Evolutionary conservation across 2,888 invertebrate species (phyloP).

Genomic region (Drosophila mimica): DNA sequence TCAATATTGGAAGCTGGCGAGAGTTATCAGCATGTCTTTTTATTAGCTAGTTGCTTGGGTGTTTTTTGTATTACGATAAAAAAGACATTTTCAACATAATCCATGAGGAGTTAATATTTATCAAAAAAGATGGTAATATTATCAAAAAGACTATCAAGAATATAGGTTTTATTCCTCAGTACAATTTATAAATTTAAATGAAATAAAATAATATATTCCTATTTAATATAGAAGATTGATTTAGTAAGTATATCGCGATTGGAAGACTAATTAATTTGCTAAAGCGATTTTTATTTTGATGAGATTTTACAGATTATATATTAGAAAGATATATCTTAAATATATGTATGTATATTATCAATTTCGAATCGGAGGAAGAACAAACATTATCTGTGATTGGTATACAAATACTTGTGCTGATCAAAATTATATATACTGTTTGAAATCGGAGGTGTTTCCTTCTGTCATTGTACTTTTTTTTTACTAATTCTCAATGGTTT

Average conservation of each 20-base stretch:
- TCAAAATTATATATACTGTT: background rate
- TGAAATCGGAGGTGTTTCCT: background rate
- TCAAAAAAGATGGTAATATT: background rate
- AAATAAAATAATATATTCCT: background rate
- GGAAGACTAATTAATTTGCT: background rate
- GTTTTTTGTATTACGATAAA: constrained; percentile 17
- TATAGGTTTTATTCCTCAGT: background rate
- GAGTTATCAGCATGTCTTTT: constrained; percentile 3
- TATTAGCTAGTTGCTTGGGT: background rate
- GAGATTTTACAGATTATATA: too few relatives aligned
- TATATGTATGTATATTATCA: too few relatives aligned
- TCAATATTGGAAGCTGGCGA: constrained; percentile 39
- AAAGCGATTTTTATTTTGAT: too few relatives aligned
- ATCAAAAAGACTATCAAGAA: background rate
- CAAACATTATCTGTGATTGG: background rate
- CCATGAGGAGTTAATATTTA: background rate
- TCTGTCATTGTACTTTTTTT: background rate
- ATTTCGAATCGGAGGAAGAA: too few relatives aligned
- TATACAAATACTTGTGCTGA: background rate
- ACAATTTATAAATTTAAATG: background rate
- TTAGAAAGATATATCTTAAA: too few relatives aligned
- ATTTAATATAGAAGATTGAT: background rate
- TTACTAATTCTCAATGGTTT: background rate
- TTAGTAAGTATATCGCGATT: background rate
- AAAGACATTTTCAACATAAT: background rate